Percentiles rank a stretch among this genome's conserved stretches.
Evolutionary conservation across 2,888 invertebrate species (phyloP).

Genomic region (Neuroscelio doddi): DNA sequence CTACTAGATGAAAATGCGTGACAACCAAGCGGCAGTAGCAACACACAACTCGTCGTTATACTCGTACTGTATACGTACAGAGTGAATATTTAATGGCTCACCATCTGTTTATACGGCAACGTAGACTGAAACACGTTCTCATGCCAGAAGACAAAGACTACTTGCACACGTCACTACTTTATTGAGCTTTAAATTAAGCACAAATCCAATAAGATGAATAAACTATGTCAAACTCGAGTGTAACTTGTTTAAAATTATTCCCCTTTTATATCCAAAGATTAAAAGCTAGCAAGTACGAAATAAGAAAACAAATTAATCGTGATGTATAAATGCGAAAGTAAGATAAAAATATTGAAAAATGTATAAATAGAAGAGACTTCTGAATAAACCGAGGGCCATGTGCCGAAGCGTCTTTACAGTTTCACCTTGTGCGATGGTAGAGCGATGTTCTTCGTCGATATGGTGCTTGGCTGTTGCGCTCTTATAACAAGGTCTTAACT

Average conservation of each 20-base stretch:
- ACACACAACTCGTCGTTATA: conserved; percentile 2
- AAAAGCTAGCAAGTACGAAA: too few species aligned
- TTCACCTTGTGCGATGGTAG: not conserved
- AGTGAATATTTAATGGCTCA: conserved; percentile 1
- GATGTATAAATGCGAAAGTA: too few species aligned
- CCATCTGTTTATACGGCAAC: not conserved
- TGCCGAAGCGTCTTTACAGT: not conserved
- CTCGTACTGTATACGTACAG: not conserved
- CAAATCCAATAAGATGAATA: too few species aligned
- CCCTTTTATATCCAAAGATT: too few species aligned
- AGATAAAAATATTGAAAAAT: not conserved
- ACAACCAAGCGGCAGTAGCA: not conserved
- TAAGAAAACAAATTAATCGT: too few species aligned
- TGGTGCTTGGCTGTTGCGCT: not conserved
- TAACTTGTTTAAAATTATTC: too few species aligned
- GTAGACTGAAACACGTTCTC: conserved; percentile 4
- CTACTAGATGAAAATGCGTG: conserved; percentile 7
- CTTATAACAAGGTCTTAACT: not conserved
- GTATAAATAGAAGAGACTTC: not conserved
- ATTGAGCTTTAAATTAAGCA: too few species aligned
- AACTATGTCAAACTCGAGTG: too few species aligned
- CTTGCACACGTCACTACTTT: too few species aligned
- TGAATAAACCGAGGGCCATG: not conserved
- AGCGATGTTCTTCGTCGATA: not conserved
- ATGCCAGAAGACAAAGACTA: too few species aligned